Conservation (phyloP, 1,140 invertebrate genomes). For the Rhopalosiphum maidis region DNA sequence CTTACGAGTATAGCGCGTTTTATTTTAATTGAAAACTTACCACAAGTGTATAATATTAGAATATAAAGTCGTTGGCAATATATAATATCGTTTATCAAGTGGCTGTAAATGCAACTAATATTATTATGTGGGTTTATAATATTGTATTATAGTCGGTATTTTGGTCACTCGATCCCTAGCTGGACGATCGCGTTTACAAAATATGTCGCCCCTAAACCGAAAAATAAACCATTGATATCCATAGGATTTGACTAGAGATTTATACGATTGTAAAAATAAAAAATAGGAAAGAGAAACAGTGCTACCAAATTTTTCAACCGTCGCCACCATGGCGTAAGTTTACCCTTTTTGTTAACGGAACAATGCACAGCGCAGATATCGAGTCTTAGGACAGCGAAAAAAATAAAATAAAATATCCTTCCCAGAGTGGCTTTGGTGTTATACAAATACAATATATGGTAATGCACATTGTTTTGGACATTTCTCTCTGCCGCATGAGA, state of each 20-base stretch:
- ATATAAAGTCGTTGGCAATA: neutral
- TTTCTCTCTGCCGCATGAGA: neutral
- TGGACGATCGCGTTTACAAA: neutral
- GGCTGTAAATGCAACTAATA: neutral
- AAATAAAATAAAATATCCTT: neutral
- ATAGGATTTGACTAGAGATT: conserved; percentile 19
- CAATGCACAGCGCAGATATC: conserved; percentile 15
- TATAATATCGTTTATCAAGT: neutral
- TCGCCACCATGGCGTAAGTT: neutral
- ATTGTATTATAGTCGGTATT: neutral
- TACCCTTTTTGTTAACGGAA: conserved; percentile 29
- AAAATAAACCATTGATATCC: conserved; percentile 22
- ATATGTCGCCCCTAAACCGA: neutral
- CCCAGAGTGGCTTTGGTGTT: conserved; percentile 25
- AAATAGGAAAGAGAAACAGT: neutral
- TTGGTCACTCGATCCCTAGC: neutral
- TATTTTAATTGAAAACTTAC: neutral
- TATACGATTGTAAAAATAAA: neutral
- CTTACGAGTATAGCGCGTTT: neutral
- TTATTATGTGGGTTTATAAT: neutral
- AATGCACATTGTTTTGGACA: conserved; percentile 28
- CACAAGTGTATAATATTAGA: neutral
- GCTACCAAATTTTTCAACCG: neutral
- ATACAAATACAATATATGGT: conserved; percentile 27
- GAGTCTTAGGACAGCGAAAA: neutral